phyloP scores from a whole-genome alignment of 2,113 vertebrate genomes.

The Setophaga petechia region DNA sequence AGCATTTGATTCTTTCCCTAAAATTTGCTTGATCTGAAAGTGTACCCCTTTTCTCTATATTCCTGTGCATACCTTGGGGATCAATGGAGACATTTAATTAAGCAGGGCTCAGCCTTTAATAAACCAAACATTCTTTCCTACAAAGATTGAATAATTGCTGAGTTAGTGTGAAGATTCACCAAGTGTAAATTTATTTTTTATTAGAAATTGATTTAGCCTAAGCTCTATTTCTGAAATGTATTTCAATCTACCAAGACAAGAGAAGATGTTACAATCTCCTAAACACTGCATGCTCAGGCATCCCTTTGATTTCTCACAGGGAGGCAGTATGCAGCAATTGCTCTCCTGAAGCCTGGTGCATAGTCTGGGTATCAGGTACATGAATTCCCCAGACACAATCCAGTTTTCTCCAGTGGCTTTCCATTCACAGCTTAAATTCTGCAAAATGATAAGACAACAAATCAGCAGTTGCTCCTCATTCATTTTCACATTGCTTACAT shows the following conservation, averaged over 20 bases:
- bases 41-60: neutral
- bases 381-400: neutral
- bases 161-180: neutral
- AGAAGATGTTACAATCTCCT: neutral
- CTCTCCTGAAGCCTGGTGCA: neutral
- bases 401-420: constrained; percentile 15
- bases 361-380: neutral
- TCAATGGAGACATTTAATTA: neutral
- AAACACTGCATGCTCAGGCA: neutral
- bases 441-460: neutral
- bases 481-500: neutral
- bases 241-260: neutral
- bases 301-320: constrained; percentile 9
- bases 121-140: neutral
- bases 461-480: neutral
- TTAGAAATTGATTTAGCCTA: constrained; percentile 18
- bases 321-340: neutral
- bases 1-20: neutral
- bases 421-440: neutral
- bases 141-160: neutral
- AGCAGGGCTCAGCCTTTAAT: neutral
- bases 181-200: neutral
- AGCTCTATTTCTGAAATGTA: neutral
- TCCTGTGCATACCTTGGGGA: neutral
- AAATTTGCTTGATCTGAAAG: neutral